Conservation (phyloP, 2,797 vertebrate species). For the Strix occidentalis region DNA sequence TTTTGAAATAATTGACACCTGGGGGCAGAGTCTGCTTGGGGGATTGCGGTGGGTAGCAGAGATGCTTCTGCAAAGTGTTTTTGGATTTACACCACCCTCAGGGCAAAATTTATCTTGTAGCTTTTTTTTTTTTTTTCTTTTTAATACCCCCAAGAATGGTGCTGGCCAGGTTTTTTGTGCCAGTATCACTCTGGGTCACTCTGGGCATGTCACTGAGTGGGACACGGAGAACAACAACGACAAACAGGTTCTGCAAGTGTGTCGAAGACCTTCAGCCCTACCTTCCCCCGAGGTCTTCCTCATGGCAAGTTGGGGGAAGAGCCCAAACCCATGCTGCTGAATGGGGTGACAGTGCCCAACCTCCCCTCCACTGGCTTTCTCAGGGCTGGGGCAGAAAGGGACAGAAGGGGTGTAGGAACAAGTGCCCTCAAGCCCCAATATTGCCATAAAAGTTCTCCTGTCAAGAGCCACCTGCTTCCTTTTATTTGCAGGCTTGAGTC, state of each 20-base stretch:
- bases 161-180: background rate
- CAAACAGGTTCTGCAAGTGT: background rate
- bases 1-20: background rate
- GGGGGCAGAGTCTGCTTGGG: background rate
- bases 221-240: fast-evolving
- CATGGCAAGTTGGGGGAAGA: background rate
- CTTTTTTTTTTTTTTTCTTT: no score
- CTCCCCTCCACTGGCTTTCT: background rate
- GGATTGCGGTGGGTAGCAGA: background rate
- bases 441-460: background rate
- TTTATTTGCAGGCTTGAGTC: background rate
- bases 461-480: background rate
- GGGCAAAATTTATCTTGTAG: background rate
- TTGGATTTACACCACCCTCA: background rate
- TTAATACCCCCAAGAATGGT: background rate
- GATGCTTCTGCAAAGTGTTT: background rate
- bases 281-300: background rate
- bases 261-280: background rate
- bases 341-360: background rate
- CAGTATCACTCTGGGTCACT: background rate
- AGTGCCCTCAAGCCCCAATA: background rate
- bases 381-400: background rate
- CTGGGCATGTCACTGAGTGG: fast-evolving
- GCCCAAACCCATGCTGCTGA: background rate
- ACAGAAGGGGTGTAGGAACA: fast-evolving